Base-by-base conservation (phyloP, 2,113 vertebrate species). In the Jacana jacana region DNA sequence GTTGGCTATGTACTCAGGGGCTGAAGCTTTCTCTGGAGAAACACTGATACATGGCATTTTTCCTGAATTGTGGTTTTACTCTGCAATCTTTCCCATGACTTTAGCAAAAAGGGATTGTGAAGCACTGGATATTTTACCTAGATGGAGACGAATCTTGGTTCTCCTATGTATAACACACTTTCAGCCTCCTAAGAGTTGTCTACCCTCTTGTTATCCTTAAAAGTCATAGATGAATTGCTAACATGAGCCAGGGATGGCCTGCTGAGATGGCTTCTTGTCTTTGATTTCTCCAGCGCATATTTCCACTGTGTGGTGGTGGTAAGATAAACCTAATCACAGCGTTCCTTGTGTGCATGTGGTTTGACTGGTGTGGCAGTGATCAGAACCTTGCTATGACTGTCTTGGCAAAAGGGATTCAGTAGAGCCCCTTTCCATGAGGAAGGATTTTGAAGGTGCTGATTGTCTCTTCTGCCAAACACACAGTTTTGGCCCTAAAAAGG, bases 161-260 rank as follows among this genome's bases (percentile, higher is more conserved):
- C 31, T 57, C 13, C 40, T 2, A 1, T 10, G 8, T 15, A 4
- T 13, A 14, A 14, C 1, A 8, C 0, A 0, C 11, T 64, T 75
- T 31, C 8, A 70, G 23, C 30, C 28, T 61, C 1, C 14, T 79
- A 11, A 22, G 58, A 61, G 60, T 46, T 77, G 65, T 25, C n/a
- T 11, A n/a, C 10, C 9, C 25, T n/a, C 13, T 65, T 9, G 2
- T 30, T 48, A 2, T 30, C 23, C 23, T 40, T 17, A 8, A 19
- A 79, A 72, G 49, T 82, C 28, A 28, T 5, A 7, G 19, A 17
- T 28, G 33, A 76, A 11, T 58, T 4, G 17, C 49, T 54, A 46
- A 19, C 33, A 24, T 13, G 63, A 72, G 63, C 33, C 49, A 17
- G 57, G 63, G 3, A 65, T 30, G 42, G 7, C 72, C 16, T 83